Percentiles rank a stretch among this genome's conserved stretches.
These are phyloP conservation scores for Alsophila aescularia DNA, from an alignment of 2,888 invertebrate species.

Conservation along the genomic window DNA sequence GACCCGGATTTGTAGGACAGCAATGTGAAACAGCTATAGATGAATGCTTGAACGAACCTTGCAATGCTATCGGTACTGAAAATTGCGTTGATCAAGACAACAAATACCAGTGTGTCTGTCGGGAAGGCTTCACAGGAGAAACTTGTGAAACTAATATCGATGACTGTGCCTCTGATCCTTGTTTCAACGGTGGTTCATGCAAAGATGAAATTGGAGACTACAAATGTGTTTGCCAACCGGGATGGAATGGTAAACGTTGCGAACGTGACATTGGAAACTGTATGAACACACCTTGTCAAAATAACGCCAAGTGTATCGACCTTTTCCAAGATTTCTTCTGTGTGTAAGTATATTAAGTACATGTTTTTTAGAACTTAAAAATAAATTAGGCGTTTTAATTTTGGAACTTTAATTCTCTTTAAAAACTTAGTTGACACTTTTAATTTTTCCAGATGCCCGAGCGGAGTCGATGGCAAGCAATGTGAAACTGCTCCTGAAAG, in stretches of 20 bases:
- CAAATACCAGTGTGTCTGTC: slow-evolving; percentile 94
- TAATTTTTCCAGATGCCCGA: slow-evolving; percentile 88
- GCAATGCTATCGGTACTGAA: slow-evolving; percentile 95
- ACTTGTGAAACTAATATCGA: slow-evolving; percentile 94
- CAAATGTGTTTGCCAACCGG: slow-evolving; percentile 91
- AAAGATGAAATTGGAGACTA: slow-evolving; percentile 93
- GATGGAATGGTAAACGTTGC: slow-evolving; percentile 94
- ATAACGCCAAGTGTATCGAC: slow-evolving; percentile 95
- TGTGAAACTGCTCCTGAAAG: slow-evolving; percentile 98
- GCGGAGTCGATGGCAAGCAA: slow-evolving; percentile 98
- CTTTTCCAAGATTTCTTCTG: slow-evolving; percentile 96
- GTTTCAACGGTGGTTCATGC: slow-evolving; percentile 95
- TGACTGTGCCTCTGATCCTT: slow-evolving; percentile 93
- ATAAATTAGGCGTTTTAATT: not conserved
- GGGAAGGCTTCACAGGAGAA: slow-evolving; percentile 93
- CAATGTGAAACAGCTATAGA: slow-evolving; percentile 97
- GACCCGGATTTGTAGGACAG: slow-evolving; percentile 96
- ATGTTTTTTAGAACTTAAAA: not conserved
- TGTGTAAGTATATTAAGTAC: slow-evolving; percentile 90
- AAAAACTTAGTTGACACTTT: not conserved
- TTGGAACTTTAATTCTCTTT: not conserved
- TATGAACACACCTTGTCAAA: slow-evolving; percentile 94
- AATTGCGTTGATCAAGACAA: slow-evolving; percentile 95
- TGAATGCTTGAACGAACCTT: slow-evolving; percentile 96
- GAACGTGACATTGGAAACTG: slow-evolving; percentile 95